Evolutionary conservation across 2,888 invertebrate genomes (phyloP), one percentile per base, ranked within the genome.

Genomic region (Drosophila conformis): DNA sequence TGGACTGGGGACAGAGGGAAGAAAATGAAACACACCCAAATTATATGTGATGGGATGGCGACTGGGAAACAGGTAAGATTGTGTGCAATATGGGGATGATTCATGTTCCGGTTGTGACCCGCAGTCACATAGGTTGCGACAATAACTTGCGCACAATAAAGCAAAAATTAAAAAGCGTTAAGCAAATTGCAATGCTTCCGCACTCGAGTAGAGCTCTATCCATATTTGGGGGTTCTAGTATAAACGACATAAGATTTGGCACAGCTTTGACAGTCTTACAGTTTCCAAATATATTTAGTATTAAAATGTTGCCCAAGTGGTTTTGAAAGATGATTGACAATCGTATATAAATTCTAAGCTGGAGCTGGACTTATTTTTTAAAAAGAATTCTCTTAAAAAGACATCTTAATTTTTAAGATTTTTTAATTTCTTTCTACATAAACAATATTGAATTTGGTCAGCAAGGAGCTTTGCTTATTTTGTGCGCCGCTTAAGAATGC

Each of bases 111-210:
- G 29, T 35, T 69, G 60, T 57, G n/a, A 33, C 21, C 33, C 57
- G 51, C 42, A 40, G 48, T 42, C 60, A 60, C 25, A 54, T 59
- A 67, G 65, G 66, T 72, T 46, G 60, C 57, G 59, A 74, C 46
- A 75, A 87, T 83, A 87, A 77, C 83, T 87, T 83, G 68, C 85
- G 83, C 86, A 89, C 87, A 83, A 87, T 89, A 89, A 87, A 89
- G 82, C 87, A 89, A 89, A 87, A 89, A 89, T 89, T 89, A 87
- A 87, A 87, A 85, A 83, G 77, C 88, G 86, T 86, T 80, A 89
- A 80, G 69, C 80, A 78, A 78, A 88, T 86, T 82, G 78, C 73
- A 77, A 56, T 80, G 75, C 65, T 33, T 40, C 27, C 29, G 18
- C 56, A 29, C 15, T 46, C 13, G 15, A 25, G 40, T n/a, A 6